A percentile compares a stretch with the other conserved stretches of the same genome.
phyloP scores from a whole-genome alignment of 2,888 invertebrate genomes.

The Eumerus sabulonum region DNA sequence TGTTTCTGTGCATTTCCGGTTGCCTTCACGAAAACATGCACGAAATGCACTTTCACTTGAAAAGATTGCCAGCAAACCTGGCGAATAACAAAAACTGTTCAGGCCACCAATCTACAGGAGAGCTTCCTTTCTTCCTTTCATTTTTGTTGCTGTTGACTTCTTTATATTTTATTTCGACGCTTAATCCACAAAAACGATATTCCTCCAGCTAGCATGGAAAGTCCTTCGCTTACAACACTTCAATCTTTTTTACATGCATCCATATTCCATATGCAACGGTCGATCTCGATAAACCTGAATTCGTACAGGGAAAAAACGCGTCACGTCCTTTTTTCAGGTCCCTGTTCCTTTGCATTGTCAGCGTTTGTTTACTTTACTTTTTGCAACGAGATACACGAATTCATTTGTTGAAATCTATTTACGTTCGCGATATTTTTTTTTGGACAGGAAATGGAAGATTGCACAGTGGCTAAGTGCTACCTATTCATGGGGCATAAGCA shows the following conservation, averaged over 20 bases:
- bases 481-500: constrained; percentile 25
- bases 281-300: too few species aligned
- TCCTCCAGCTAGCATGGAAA: too few species aligned
- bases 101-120: constrained; percentile 41
- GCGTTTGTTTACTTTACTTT: too few species aligned
- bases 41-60: constrained; percentile 21
- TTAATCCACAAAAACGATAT: constrained; percentile 26
- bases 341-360: too few species aligned
- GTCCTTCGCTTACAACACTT: too few species aligned
- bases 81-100: constrained; percentile 31
- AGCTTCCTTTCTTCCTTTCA: constrained; percentile 9
- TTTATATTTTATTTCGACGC: too few species aligned
- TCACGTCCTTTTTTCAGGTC: too few species aligned
- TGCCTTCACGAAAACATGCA: too few species aligned
- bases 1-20: too few species aligned
- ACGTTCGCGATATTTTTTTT: constrained; percentile 10
- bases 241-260: too few species aligned
- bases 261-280: too few species aligned
- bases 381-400: neutral
- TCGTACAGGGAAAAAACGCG: too few species aligned
- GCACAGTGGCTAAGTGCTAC: constrained; percentile 46
- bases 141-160: neutral
- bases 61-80: constrained; percentile 9
- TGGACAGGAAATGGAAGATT: constrained; percentile 40
- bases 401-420: constrained; percentile 43